Evolutionary conservation across 1,140 invertebrate species (phyloP), one percentile per base, ranked within the genome.

Genomic region (Rhysida immarginata): DNA sequence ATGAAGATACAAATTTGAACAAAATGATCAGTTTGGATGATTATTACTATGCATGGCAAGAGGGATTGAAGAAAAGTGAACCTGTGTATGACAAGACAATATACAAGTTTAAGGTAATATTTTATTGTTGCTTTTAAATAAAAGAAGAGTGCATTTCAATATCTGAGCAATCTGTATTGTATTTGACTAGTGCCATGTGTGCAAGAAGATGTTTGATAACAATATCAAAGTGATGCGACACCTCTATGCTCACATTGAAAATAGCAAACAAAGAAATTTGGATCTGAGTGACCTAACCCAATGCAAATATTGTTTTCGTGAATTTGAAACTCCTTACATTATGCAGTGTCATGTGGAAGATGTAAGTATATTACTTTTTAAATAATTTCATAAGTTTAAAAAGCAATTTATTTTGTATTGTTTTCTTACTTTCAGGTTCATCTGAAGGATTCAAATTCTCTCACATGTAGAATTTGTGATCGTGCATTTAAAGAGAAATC

Each of bases 281-380:
- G 70, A 71, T 58, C 64, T 73, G 25, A 67, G 61, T 60, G 70
- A 73, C 59, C 63, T 72, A 1, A 69, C 66, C 1, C 69, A 71
- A 58, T 73, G 71, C 59, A 70, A 69, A 60, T 67, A 71, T 55
- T 73, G 71, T 59, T 72, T 67, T 59, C 67, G 67, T 54, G 68
- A 71, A 60, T 73, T 73, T 64, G 69, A 71, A 56, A 71, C 70
- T 16, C 69, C 68, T 11, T 69, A 69, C 58, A 68, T 68, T 50
- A 70, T 71, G 69, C 69, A 73, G 62, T 68, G 65, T 14, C 71
- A 73, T 56, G 63, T 71, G n/a, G 71, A 71, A 60, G 69, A 69
- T 63, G 70, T 71, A 63, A 58, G 53, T 20, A 16, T 57, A 11
- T 26, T 50, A 29, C 29, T 18, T 50, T 2, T 16, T 1, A 8